These are phyloP conservation scores for Tinamus major DNA, from an alignment of 2,797 vertebrate species.

Conservation along the genomic window DNA sequence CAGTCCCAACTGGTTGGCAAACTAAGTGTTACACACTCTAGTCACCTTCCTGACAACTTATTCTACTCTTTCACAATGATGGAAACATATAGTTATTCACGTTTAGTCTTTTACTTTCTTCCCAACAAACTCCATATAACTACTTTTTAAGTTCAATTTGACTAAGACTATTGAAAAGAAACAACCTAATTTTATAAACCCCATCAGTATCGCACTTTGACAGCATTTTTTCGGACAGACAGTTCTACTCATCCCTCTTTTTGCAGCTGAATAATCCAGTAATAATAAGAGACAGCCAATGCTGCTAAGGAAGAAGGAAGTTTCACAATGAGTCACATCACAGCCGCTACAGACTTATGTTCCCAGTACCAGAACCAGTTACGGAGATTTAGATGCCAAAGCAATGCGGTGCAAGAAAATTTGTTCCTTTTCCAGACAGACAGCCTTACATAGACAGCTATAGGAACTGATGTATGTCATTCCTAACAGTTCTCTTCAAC, in stretches of 20 bases:
- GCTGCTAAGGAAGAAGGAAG: conserved; percentile 40
- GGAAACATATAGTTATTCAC: neutral
- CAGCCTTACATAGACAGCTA: conserved; percentile 56
- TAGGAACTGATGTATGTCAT: conserved; percentile 63
- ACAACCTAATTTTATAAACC: neutral
- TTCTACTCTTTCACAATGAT: neutral
- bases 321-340: conserved; percentile 63
- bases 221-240: neutral
- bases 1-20: neutral
- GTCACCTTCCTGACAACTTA: neutral
- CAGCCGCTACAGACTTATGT: conserved; percentile 61
- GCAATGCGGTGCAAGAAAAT: conserved; percentile 31
- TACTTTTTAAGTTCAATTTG: neutral
- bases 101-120: neutral
- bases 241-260: neutral
- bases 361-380: conserved; percentile 64
- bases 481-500: conserved; percentile 38
- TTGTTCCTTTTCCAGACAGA: neutral
- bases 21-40: neutral
- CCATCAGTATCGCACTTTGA: neutral
- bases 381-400: conserved; percentile 67
- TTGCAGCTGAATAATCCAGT: conserved; percentile 2
- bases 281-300: conserved; percentile 60
- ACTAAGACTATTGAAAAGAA: neutral
- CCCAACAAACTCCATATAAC: too few relatives aligned